Evolutionary conservation across 2,888 invertebrate species (phyloP).

Genomic region (Bombylius discolor): DNA sequence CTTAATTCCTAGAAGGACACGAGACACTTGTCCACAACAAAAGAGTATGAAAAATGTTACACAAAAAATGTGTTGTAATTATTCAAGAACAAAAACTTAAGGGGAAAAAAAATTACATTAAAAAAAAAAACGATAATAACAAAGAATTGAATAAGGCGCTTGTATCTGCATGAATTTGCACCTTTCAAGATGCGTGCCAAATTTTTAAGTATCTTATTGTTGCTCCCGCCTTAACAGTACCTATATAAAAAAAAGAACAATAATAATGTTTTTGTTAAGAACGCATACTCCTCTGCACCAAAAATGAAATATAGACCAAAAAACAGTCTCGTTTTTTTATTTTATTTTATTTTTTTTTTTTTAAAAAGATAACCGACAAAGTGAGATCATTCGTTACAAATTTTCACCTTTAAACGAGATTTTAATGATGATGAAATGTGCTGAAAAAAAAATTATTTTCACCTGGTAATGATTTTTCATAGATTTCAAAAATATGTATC

Average conservation of each 20-base stretch:
- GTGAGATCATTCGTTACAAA: background rate
- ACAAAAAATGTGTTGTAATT: background rate
- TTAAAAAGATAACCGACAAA: background rate
- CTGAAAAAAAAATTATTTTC: background rate
- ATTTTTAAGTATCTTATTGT: background rate
- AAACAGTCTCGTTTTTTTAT: no score
- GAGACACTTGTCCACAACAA: background rate
- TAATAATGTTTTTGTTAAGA: no score
- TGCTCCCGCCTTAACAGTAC: slow-evolving; percentile 1
- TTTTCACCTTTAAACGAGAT: background rate
- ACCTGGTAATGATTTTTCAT: background rate
- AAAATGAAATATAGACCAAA: background rate
- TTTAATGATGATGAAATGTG: background rate
- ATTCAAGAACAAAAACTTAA: no score
- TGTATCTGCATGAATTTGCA: slow-evolving; percentile 11
- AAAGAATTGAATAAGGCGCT: slow-evolving; percentile 2
- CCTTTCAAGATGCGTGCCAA: slow-evolving; percentile 6
- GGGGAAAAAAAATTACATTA: no score
- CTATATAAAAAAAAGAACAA: background rate
- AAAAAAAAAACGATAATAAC: background rate
- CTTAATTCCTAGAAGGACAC: no score
- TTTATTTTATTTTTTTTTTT: no score
- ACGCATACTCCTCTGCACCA: background rate
- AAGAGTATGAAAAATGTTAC: background rate
- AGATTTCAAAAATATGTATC: background rate